These are phyloP conservation scores for Miltochrista miniata DNA, from an alignment of 2,888 invertebrate genomes.

Conservation along the genomic window DNA sequence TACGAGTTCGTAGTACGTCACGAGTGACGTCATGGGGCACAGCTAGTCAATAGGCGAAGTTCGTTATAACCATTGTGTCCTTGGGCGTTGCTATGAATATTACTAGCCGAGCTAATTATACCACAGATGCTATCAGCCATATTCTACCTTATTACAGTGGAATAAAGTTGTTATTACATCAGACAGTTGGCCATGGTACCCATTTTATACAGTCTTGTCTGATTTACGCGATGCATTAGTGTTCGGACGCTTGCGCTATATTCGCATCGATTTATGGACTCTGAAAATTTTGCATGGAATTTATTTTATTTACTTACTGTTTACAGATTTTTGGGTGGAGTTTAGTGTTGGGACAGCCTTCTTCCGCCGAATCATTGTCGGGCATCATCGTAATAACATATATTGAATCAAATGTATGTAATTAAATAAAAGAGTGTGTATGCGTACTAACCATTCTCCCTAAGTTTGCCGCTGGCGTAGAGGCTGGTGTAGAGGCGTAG, in stretches of 20 bases:
- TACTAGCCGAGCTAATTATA: constrained; percentile 25
- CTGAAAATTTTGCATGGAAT: constrained; percentile 56
- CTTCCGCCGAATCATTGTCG: no score
- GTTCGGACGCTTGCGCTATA: constrained; percentile 41
- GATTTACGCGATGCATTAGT: constrained; percentile 73
- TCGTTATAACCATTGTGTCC: constrained; percentile 29
- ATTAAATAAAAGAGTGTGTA: not conserved
- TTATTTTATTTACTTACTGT: constrained; percentile 37
- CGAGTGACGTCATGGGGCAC: no score
- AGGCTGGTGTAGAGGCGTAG: no score
- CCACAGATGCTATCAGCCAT: not conserved
- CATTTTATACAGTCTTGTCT: constrained; percentile 29
- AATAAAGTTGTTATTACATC: constrained; percentile 12
- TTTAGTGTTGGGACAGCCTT: not conserved
- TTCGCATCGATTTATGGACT: constrained; percentile 55
- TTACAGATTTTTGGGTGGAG: not conserved
- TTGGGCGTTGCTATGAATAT: constrained; percentile 27
- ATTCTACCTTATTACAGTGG: constrained; percentile 1
- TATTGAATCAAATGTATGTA: no score
- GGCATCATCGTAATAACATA: no score
- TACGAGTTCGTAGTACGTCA: no score
- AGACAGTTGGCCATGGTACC: not conserved
- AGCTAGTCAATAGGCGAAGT: not conserved
- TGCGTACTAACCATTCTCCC: no score
- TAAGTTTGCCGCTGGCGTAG: no score